Evolutionary conservation across 1,140 invertebrate species (phyloP).

Genomic region (Brevipalpus yothersi): DNA sequence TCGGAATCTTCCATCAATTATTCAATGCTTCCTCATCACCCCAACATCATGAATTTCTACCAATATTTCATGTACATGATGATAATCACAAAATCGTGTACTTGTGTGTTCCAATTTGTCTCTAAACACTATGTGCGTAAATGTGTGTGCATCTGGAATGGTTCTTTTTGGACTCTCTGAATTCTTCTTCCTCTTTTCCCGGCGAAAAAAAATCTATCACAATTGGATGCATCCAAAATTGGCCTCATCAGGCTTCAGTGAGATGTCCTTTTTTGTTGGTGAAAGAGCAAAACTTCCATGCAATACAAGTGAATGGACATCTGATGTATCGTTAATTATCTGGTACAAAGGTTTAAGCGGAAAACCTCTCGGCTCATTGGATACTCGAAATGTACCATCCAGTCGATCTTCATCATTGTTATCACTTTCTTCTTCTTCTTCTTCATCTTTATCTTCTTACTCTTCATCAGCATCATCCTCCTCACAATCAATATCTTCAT

Average conservation of each 20-base stretch:
- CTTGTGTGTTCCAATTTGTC: too few relatives aligned
- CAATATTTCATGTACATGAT: too few relatives aligned
- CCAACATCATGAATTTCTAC: too few relatives aligned
- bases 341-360: slow-evolving; percentile 47
- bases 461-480: not conserved
- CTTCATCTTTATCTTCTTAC: not conserved
- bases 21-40: too few relatives aligned
- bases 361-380: slow-evolving; percentile 14
- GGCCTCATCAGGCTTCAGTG: slow-evolving; percentile 7
- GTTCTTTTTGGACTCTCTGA: too few relatives aligned
- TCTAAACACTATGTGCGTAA: too few relatives aligned
- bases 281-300: slow-evolving; percentile 47
- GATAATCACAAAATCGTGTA: too few relatives aligned
- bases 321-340: slow-evolving; percentile 47
- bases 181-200: too few relatives aligned
- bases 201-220: too few relatives aligned
- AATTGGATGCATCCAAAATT: too few relatives aligned
- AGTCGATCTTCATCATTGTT: not conserved
- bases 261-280: slow-evolving; percentile 33
- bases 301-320: slow-evolving; percentile 39
- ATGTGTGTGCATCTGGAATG: too few relatives aligned
- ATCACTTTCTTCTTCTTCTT: not conserved
- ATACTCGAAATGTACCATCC: slow-evolving; percentile 2
- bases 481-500: not conserved
- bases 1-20: too few relatives aligned